Percentiles rank a stretch among this genome's conserved stretches.
phyloP scores from a whole-genome alignment of 2,888 invertebrate genomes.

The Amiota minor region DNA sequence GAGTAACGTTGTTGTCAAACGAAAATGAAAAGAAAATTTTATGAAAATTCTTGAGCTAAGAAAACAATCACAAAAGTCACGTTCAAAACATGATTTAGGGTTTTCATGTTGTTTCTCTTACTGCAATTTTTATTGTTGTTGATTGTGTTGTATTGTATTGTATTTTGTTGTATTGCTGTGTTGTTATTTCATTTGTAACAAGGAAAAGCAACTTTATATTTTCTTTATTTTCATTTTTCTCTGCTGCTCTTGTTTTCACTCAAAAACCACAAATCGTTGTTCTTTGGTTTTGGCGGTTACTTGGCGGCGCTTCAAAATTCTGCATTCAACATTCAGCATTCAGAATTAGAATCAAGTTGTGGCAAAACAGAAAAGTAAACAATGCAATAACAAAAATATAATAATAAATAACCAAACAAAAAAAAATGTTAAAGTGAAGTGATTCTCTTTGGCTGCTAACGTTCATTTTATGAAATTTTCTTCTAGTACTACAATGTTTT shows the following conservation, averaged over 20 bases:
- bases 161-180: not conserved
- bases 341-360: too few relatives aligned
- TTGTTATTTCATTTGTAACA: not conserved
- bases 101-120: constrained; percentile 37
- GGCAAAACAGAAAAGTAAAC: too few relatives aligned
- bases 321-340: too few relatives aligned
- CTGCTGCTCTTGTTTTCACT: not conserved
- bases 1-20: not conserved
- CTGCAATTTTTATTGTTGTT: not conserved
- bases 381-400: too few relatives aligned
- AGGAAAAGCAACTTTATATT: not conserved
- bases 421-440: not conserved
- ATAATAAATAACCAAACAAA: too few relatives aligned
- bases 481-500: constrained; percentile 28
- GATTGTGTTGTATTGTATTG: not conserved
- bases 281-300: not conserved
- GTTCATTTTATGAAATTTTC: not conserved
- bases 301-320: too few relatives aligned
- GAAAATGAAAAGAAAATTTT: constrained; percentile 10
- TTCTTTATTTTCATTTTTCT: not conserved
- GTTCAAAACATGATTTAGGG: constrained; percentile 66
- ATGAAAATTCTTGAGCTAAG: constrained; percentile 23
- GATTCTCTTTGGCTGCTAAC: not conserved
- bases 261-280: constrained; percentile 9
- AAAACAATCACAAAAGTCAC: constrained; percentile 66